Percentiles rank a stretch among this genome's conserved stretches.
Conservation (phyloP, 2,888 invertebrate species). For the Galerucella pusilla region DNA sequence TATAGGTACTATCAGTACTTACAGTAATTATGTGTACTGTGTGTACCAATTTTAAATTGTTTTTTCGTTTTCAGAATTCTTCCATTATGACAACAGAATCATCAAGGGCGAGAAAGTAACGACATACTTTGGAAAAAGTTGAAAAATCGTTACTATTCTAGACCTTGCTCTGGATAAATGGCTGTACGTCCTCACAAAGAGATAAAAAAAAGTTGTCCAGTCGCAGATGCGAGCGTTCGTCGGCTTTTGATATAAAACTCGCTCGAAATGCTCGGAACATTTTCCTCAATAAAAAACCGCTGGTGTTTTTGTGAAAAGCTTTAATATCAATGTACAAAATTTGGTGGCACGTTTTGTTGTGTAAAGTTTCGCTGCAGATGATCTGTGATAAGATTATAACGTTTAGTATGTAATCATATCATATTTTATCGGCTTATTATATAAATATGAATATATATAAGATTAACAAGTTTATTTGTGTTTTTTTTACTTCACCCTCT, state of each 20-base stretch:
- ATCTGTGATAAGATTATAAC: slow-evolving; percentile 25
- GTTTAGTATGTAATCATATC: slow-evolving; percentile 5
- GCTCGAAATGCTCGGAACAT: slow-evolving; percentile 12
- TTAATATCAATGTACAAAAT: slow-evolving; percentile 43
- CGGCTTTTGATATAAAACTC: slow-evolving; percentile 20
- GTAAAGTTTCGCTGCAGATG: slow-evolving; percentile 38
- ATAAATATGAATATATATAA: slow-evolving; percentile 31
- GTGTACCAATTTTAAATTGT: too few species aligned
- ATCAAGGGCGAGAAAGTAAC: slow-evolving; percentile 35
- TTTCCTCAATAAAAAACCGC: slow-evolving; percentile 23
- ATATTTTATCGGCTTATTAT: slow-evolving; percentile 26
- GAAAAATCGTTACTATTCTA: slow-evolving; percentile 22
- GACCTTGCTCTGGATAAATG: slow-evolving; percentile 16
- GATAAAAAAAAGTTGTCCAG: slow-evolving; percentile 21
- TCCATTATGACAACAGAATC: slow-evolving; percentile 34
- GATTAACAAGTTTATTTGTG: slow-evolving; percentile 14
- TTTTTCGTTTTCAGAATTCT: slow-evolving; percentile 36
- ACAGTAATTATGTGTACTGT: too few species aligned
- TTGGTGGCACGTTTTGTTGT: slow-evolving; percentile 43
- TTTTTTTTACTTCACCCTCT: background rate
- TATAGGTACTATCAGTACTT: too few species aligned
- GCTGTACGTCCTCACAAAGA: slow-evolving; percentile 11
- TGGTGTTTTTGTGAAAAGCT: slow-evolving; percentile 42
- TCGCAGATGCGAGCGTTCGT: slow-evolving; percentile 22
- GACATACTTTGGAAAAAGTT: slow-evolving; percentile 32